Conservation (phyloP, 1,140 invertebrate species). For the Lordiphosa clarofinis region DNA sequence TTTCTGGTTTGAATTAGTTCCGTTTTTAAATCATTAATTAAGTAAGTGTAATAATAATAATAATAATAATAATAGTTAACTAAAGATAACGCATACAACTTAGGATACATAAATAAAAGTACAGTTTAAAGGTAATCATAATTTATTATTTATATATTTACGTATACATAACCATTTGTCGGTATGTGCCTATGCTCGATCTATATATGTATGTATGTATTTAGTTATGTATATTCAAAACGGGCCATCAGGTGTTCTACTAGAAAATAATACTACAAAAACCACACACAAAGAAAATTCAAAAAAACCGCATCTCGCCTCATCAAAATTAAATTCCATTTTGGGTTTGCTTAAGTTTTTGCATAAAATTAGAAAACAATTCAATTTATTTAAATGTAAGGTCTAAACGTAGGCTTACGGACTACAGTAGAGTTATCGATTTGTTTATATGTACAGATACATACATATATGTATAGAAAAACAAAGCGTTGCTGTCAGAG, state of each 20-base stretch:
- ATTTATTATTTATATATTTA: conserved; percentile 63
- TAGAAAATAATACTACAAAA: conserved; percentile 74
- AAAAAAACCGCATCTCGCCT: conserved; percentile 19
- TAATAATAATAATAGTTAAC: conserved; percentile 66
- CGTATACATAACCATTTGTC: conserved; percentile 52
- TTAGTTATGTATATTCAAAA: conserved; percentile 49
- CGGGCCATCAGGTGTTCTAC: conserved; percentile 35
- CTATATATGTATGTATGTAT: conserved; percentile 25
- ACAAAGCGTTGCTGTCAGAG: conserved; percentile 47
- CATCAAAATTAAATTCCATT: conserved; percentile 29
- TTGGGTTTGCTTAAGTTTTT: conserved; percentile 48
- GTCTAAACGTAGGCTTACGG: conserved; percentile 44
- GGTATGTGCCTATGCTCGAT: conserved; percentile 36
- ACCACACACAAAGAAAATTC: conserved; percentile 50
- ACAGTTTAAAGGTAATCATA: conserved; percentile 63
- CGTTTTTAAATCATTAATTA: conserved; percentile 70
- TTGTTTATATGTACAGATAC: conserved; percentile 63
- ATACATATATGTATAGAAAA: conserved; percentile 44
- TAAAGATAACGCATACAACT: conserved; percentile 74
- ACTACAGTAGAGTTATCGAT: conserved; percentile 43
- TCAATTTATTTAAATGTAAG: conserved; percentile 68
- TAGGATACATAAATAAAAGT: conserved; percentile 73
- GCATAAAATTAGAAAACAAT: conserved; percentile 76
- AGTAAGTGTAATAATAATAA: conserved; percentile 61
- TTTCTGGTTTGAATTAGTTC: conserved; percentile 53